Evolutionary conservation across 2,888 invertebrate genomes (phyloP).

Genomic region (Rhagonycha fulva): DNA sequence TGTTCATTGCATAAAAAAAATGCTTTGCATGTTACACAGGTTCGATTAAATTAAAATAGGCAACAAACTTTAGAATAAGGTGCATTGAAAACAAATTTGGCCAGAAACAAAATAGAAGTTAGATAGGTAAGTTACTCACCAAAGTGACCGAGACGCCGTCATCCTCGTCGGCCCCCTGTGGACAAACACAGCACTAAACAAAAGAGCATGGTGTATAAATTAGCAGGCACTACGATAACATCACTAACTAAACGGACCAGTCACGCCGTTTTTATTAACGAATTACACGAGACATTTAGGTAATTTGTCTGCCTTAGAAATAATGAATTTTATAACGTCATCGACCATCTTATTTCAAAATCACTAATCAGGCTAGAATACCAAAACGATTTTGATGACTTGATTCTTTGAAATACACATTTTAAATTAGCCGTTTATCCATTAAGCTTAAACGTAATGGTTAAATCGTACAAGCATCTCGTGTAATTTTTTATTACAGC

Average conservation of each 20-base stretch:
- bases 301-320: conserved; percentile 49
- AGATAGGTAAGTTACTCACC: conserved; percentile 61
- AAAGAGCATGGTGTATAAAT: conserved; percentile 55
- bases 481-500: not conserved
- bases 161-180: conserved; percentile 73
- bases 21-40: not conserved
- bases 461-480: not conserved
- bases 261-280: conserved; percentile 53
- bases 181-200: conserved; percentile 57
- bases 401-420: conserved; percentile 29
- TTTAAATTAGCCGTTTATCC: conserved; percentile 13
- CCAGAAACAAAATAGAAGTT: conserved; percentile 34
- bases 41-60: not conserved
- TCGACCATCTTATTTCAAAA: conserved; percentile 32
- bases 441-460: not conserved
- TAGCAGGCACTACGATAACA: conserved; percentile 52
- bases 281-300: conserved; percentile 50
- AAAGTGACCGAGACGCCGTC: conserved; percentile 72
- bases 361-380: conserved; percentile 33
- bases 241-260: conserved; percentile 54
- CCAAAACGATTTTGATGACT: conserved; percentile 35
- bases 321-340: conserved; percentile 44
- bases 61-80: not conserved
- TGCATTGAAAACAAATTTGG: conserved; percentile 16
- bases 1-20: not conserved